phyloP scores from a whole-genome alignment of 2,888 invertebrate genomes.

The Watsonalla binaria region DNA sequence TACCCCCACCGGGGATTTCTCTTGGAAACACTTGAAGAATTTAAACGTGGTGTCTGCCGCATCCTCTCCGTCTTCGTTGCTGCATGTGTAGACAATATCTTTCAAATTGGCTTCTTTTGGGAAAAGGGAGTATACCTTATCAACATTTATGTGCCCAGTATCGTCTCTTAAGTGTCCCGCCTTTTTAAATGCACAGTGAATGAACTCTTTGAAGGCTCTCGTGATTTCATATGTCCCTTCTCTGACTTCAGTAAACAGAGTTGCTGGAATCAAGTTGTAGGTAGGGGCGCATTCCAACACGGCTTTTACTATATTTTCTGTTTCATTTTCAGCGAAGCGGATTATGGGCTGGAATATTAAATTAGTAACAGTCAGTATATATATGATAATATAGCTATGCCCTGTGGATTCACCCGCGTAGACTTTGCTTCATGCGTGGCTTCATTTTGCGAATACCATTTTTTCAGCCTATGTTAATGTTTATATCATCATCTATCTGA shows the following conservation, averaged over 20 bases:
- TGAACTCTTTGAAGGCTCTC: conserved; percentile 40
- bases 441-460: no score
- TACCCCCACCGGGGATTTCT: background rate
- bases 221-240: conserved; percentile 40
- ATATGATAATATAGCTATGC: no score
- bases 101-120: conserved; percentile 23
- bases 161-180: conserved; percentile 27
- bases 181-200: conserved; percentile 46
- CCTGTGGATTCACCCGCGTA: no score
- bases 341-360: background rate
- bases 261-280: conserved; percentile 24
- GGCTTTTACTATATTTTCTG: conserved; percentile 2
- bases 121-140: conserved; percentile 33
- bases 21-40: conserved; percentile 3
- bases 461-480: no score
- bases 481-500: no score
- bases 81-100: conserved; percentile 18
- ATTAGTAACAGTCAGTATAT: background rate
- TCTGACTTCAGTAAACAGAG: conserved; percentile 25
- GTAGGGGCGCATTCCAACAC: conserved; percentile 27
- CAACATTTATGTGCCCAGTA: conserved; percentile 39
- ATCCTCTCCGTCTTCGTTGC: conserved; percentile 27
- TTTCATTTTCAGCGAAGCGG: background rate
- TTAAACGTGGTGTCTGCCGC: conserved; percentile 28
- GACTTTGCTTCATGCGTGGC: no score